Evolutionary conservation across 2,888 invertebrate genomes (phyloP).

Genomic region (Spodoptera littoralis): DNA sequence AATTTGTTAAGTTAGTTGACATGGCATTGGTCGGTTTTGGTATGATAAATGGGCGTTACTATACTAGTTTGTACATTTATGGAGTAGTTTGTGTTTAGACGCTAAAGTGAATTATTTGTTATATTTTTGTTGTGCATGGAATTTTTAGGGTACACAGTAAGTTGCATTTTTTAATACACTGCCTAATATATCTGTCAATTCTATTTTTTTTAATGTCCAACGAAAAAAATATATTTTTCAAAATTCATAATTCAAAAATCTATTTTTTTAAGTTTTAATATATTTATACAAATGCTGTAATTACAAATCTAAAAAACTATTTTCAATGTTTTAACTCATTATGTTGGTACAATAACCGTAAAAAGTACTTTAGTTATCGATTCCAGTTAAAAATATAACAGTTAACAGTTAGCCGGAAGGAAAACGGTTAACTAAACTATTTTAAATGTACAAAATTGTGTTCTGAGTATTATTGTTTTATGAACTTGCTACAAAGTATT

Average conservation of each 20-base stretch:
- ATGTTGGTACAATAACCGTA: constrained; percentile 1
- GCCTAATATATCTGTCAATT: no score
- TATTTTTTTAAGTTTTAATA: no score
- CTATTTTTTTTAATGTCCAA: not conserved
- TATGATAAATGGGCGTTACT: constrained; percentile 84
- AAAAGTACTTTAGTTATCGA: constrained; percentile 2
- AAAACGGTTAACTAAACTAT: constrained; percentile 22
- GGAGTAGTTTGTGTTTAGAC: constrained; percentile 68
- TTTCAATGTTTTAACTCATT: no score
- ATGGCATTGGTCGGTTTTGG: constrained; percentile 86
- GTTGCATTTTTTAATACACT: constrained; percentile 17
- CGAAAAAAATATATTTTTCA: no score
- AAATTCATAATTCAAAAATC: no score
- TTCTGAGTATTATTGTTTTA: not conserved
- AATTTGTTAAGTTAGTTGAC: constrained; percentile 70
- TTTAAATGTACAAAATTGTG: constrained; percentile 10
- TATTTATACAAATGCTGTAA: no score
- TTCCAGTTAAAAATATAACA: constrained; percentile 10
- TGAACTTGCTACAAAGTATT: constrained; percentile 21
- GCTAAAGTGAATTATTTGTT: constrained; percentile 46
- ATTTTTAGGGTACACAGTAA: constrained; percentile 24
- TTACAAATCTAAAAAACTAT: no score
- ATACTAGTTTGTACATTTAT: constrained; percentile 73
- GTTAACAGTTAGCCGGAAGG: constrained; percentile 8
- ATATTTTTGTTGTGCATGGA: constrained; percentile 43